Base-by-base conservation (phyloP, 2,797 vertebrate genomes). In the Poeciliopsis gracilis region DNA sequence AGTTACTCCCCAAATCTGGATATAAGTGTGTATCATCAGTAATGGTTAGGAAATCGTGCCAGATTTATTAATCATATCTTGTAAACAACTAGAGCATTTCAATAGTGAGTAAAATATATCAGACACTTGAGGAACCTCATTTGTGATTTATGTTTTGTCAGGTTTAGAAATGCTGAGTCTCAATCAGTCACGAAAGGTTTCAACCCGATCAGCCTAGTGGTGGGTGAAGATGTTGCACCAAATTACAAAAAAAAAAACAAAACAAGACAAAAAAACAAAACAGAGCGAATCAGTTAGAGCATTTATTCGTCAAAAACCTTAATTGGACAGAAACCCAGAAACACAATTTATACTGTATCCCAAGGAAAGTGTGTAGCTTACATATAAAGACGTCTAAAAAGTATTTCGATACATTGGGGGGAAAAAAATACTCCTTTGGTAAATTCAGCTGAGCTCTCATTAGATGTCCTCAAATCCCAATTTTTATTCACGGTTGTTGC, bases 401-500 rank as follows among this genome's bases (percentile, higher is more conserved):
- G 45, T n/a, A 33, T 53, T 72, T 63, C 71, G 38, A 55, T 57
- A 30, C 25, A 33, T 71, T 47, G 51, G 59, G 57, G 49, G 3
- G 25, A 12, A 66, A 2, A 23, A 66, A 23, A 23, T 36, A 38
- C 15, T 61, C 9, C 8, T 11, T 66, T 25, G 18, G 30, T 71
- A 49, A 73, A 55, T 84, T 82, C 41, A 80, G 28, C 63, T 5
- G 47, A 86, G 61, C 82, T 88, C 75, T 84, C 72, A 82, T 87
- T 86, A 84, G 75, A 91, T 83, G 82, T 86, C 69, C 80, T 57
- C 8, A 76, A 78, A 85, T 84, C 53, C 74, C 59, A 72, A 79
- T 71, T 83, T 87, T 72, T 73, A 81, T 82, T 77, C 79, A 36
- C 72, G 33, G 87, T 89, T 89, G 88, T 91, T 89, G 81, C 15